phyloP scores from a whole-genome alignment of 2,888 invertebrate genomes.

The Archips crataeganus region DNA sequence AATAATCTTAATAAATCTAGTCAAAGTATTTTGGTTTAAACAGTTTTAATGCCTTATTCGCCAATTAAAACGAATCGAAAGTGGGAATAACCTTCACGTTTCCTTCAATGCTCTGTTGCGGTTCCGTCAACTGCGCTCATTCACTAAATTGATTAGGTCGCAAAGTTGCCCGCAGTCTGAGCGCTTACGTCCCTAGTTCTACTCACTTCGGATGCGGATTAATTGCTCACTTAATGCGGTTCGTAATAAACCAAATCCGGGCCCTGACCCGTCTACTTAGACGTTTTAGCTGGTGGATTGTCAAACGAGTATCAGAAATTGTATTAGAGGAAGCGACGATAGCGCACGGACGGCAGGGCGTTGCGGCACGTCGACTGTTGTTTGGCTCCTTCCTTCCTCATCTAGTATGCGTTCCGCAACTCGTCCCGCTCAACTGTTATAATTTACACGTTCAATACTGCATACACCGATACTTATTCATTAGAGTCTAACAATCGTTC shows the following conservation, averaged over 20 bases:
- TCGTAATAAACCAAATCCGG: slow-evolving; percentile 75
- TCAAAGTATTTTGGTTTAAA: background rate
- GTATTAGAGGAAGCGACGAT: slow-evolving; percentile 66
- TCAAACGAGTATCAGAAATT: slow-evolving; percentile 73
- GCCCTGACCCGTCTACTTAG: slow-evolving; percentile 73
- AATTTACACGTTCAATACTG: slow-evolving; percentile 30
- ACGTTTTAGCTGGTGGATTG: slow-evolving; percentile 70
- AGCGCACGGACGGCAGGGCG: slow-evolving; percentile 41
- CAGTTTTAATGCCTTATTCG: background rate
- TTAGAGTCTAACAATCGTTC: background rate
- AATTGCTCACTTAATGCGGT: slow-evolving; percentile 72
- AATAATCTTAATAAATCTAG: background rate
- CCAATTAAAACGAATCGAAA: background rate
- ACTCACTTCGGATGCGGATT: slow-evolving; percentile 67
- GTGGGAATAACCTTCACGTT: background rate
- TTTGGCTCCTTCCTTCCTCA: slow-evolving; percentile 51
- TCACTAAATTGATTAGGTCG: slow-evolving; percentile 60
- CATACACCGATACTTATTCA: slow-evolving; percentile 18
- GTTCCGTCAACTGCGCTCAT: slow-evolving; percentile 54
- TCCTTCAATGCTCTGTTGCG: slow-evolving; percentile 13
- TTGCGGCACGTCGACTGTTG: slow-evolving; percentile 42
- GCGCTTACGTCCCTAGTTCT: slow-evolving; percentile 66
- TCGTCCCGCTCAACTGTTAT: slow-evolving; percentile 45
- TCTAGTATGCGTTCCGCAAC: slow-evolving; percentile 52
- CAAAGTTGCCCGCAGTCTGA: slow-evolving; percentile 65